Conservation (phyloP, 2,797 vertebrate genomes). For the Muscicapa striata region DNA sequence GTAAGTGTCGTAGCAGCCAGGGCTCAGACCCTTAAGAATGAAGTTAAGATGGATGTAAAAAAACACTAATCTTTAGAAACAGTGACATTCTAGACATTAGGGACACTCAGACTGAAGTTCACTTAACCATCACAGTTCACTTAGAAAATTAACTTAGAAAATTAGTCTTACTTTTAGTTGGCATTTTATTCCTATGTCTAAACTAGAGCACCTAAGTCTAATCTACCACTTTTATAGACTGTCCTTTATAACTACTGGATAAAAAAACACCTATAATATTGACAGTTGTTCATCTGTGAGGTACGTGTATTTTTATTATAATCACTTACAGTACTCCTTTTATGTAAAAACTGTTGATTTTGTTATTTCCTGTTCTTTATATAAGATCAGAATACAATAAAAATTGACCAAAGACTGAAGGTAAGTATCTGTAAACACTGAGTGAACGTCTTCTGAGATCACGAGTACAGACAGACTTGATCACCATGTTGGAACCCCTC, state of each 20-base stretch:
- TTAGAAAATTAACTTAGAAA: neutral
- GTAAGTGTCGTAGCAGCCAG: slow-evolving; percentile 97
- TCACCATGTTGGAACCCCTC: neutral
- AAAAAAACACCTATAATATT: neutral
- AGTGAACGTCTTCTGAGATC: neutral
- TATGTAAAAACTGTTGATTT: neutral
- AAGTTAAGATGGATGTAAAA: neutral
- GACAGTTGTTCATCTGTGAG: neutral
- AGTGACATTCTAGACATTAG: neutral
- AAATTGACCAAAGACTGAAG: neutral
- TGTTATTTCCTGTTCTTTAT: neutral
- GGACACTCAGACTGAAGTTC: neutral
- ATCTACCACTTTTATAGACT: neutral
- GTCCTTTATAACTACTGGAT: neutral
- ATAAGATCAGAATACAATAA: neutral
- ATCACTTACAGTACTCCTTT: neutral
- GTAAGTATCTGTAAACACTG: neutral
- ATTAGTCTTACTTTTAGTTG: neutral
- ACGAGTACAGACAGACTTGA: neutral
- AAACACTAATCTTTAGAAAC: neutral
- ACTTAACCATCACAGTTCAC: neutral
- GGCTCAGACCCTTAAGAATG: slow-evolving; percentile 89
- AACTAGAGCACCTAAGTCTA: neutral
- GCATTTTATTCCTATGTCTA: neutral
- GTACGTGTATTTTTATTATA: neutral